These are phyloP conservation scores for Pachyramphus minor DNA, from an alignment of 2,113 vertebrate species.

Conservation along the genomic window DNA sequence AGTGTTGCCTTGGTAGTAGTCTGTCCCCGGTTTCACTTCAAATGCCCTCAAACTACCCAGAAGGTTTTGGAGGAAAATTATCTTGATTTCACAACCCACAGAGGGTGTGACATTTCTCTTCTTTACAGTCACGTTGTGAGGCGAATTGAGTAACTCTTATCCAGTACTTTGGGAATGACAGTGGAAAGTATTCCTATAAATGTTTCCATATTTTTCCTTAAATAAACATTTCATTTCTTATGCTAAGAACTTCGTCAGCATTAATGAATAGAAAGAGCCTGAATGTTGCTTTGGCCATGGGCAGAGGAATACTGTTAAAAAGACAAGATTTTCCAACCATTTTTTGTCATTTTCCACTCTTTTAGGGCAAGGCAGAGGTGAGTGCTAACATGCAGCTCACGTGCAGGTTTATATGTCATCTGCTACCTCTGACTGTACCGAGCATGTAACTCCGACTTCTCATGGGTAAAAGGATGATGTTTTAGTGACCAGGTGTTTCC, in stretches of 20 bases:
- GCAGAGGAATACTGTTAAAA: not conserved
- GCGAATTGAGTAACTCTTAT: not conserved
- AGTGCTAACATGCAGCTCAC: not conserved
- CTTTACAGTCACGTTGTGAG: not conserved
- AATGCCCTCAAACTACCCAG: not conserved
- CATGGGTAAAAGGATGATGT: not conserved
- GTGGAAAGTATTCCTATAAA: constrained; percentile 1
- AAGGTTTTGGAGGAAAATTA: not conserved
- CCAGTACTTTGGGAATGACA: not conserved
- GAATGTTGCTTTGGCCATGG: not conserved
- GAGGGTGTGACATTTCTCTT: not conserved
- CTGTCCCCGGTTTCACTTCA: not conserved
- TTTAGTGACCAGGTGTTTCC: not conserved
- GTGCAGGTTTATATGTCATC: not conserved
- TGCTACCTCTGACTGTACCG: not conserved
- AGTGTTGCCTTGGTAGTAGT: not conserved
- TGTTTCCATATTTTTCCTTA: not conserved
- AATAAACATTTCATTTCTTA: not conserved
- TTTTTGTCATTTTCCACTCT: not conserved
- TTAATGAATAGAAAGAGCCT: not conserved
- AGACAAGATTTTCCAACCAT: not conserved
- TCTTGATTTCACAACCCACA: not conserved
- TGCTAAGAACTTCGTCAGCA: not conserved
- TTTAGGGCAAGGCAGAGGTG: not conserved
- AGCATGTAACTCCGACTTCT: not conserved